These are phyloP conservation scores for Metopia argyrocephala DNA, from an alignment of 2,888 invertebrate genomes.

Conservation along the genomic window DNA sequence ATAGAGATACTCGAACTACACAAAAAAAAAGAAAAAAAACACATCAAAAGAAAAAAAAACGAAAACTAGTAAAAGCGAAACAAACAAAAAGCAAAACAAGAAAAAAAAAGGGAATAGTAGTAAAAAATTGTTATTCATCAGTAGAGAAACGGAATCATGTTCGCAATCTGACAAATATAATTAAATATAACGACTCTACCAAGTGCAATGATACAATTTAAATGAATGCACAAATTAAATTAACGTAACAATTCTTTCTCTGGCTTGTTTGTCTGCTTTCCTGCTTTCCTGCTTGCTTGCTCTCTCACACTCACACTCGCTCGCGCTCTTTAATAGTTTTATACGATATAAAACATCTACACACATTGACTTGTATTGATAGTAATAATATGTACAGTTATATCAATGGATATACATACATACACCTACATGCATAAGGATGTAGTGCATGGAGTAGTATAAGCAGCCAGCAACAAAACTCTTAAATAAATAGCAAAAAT, in stretches of 20 bases:
- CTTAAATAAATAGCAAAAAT: conserved; percentile 33
- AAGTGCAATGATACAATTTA: conserved; percentile 62
- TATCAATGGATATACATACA: not conserved
- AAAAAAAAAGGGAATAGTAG: not conserved
- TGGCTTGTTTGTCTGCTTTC: not conserved
- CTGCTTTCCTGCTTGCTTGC: not conserved
- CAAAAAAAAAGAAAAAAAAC: conserved; percentile 11
- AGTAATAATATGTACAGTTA: not conserved
- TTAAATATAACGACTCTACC: conserved; percentile 61
- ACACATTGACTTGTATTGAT: not conserved
- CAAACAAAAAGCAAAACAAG: not conserved
- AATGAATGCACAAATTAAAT: conserved; percentile 63
- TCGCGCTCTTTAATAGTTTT: not conserved
- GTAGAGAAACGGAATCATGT: conserved; percentile 40
- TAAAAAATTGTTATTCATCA: conserved; percentile 51
- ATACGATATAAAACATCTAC: no score
- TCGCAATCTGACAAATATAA: conserved; percentile 62
- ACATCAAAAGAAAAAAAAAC: not conserved
- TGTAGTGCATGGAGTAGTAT: no score
- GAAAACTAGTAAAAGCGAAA: no score
- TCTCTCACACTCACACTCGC: not conserved
- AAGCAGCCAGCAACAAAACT: not conserved
- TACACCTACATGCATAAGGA: no score
- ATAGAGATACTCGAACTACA: conserved; percentile 34
- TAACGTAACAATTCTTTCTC: conserved; percentile 56